Evolutionary conservation across 2,888 invertebrate species (phyloP).

Genomic region (Apocheima hispidaria): DNA sequence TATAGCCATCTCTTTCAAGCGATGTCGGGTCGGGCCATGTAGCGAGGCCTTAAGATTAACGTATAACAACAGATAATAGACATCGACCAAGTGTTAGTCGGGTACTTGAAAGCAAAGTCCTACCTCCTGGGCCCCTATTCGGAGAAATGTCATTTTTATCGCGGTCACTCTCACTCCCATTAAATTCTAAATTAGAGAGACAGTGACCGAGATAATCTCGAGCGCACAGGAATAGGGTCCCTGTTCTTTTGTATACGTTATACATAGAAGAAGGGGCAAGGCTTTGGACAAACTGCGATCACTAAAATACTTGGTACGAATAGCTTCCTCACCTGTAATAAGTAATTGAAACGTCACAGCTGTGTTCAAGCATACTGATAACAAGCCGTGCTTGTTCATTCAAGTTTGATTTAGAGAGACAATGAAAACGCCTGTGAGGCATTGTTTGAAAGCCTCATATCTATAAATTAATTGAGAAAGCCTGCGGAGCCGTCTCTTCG

Average conservation of each 20-base stretch:
- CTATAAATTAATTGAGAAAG: slow-evolving; percentile 45
- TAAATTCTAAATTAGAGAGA: too few species aligned
- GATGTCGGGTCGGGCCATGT: too few species aligned
- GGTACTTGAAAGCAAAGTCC: too few species aligned
- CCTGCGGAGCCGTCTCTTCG: slow-evolving; percentile 39
- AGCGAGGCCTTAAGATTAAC: too few species aligned
- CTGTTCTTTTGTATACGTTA: neutral
- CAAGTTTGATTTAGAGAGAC: slow-evolving; percentile 40
- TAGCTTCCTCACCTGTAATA: slow-evolving; percentile 23
- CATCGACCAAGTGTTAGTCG: too few species aligned
- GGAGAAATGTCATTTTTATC: too few species aligned
- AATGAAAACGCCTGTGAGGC: slow-evolving; percentile 37
- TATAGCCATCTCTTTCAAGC: too few species aligned
- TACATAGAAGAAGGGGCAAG: neutral
- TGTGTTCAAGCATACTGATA: slow-evolving; percentile 36
- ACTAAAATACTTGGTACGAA: neutral
- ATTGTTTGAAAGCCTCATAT: slow-evolving; percentile 38
- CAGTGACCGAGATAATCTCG: too few species aligned
- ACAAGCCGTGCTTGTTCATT: slow-evolving; percentile 34
- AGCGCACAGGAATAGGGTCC: too few species aligned
- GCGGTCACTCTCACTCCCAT: too few species aligned
- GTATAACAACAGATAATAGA: too few species aligned
- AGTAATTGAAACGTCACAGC: slow-evolving; percentile 33
- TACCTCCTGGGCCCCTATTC: too few species aligned
- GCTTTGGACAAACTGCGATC: neutral